Evolutionary conservation across 2,113 vertebrate genomes (phyloP).

Genomic region (Onychostoma macrolepis): DNA sequence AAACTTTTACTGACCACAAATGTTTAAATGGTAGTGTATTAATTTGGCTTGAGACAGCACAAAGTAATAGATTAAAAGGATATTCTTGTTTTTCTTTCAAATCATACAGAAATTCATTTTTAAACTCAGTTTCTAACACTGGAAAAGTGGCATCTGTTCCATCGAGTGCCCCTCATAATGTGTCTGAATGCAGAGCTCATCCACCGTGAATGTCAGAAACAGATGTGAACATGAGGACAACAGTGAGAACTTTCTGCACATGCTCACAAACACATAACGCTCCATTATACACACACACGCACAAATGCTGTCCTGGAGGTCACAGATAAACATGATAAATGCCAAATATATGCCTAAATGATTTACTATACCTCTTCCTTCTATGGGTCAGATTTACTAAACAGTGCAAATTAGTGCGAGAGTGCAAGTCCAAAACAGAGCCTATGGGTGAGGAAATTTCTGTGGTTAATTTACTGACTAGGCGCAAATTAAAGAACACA

Average conservation of each 20-base stretch:
- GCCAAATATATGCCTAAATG: background rate
- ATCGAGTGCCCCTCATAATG: background rate
- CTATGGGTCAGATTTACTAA: background rate
- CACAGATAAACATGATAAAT: background rate
- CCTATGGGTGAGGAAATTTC: too few species aligned
- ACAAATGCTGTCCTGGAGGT: slow-evolving; percentile 33
- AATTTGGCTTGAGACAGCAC: background rate
- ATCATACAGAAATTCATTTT: background rate
- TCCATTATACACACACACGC: background rate
- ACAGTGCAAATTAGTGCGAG: too few species aligned
- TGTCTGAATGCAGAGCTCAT: slow-evolving; percentile 6
- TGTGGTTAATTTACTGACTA: too few species aligned
- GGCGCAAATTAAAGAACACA: too few species aligned
- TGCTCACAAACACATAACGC: slow-evolving; percentile 6
- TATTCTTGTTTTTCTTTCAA: background rate
- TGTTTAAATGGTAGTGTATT: background rate
- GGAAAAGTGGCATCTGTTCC: background rate
- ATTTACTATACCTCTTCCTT: background rate
- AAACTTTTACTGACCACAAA: background rate
- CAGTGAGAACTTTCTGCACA: slow-evolving; percentile 50
- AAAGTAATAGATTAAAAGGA: background rate
- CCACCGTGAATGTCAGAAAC: slow-evolving; percentile 12
- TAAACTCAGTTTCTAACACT: background rate
- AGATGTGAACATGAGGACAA: slow-evolving; percentile 39
- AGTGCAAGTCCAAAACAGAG: too few species aligned